Base-by-base conservation (phyloP, 2,888 invertebrate genomes). In the Epirrita christyi region DNA sequence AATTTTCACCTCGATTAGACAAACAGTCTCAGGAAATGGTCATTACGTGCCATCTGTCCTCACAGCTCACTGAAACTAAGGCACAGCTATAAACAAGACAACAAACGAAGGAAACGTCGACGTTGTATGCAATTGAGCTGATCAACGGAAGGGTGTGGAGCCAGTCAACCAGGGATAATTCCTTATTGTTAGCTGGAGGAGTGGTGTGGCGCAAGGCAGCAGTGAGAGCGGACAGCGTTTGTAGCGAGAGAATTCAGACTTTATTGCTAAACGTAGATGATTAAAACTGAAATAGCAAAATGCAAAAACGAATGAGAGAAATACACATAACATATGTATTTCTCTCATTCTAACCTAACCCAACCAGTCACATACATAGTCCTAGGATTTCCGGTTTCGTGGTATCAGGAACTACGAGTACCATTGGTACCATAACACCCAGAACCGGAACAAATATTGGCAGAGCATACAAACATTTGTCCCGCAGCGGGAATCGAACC, bases 91-190 rank as follows among this genome's bases (percentile, higher is more conserved):
- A 61, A 62, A 63, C 57, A 53, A 55, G 56, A 45, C 29, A 49
- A 64, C 58, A 62, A 54, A 64, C 58, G 56, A 42, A 67, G 67
- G 67, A 64, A 61, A 50, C 40, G 55, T 52, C 47, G 40, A 7
- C 32, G 4, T 21, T 21, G 21, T 4, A 21, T 21, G 61, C 69
- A 36, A 63, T 70, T 66, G 56, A 62, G 62, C 60, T 55, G 57
- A 47, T 47, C 42, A 58, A 55, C 78, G 83, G 83, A 84, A 81
- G 85, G 89, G 89, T 75, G 65, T 63, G 87, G 79, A 77, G 66
- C 60, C 73, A 75, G 48, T 80, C 73, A 69, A 82, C 72, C 88
- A 81, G 64, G 69, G 58, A 81, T 80, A 83, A 86, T 85, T 77
- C 75, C 76, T 80, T 80, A 85, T 89, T 88, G 89, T 88, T 81